Conservation (phyloP, 23 tunicate genomes). For the Styela plicata region DNA sequence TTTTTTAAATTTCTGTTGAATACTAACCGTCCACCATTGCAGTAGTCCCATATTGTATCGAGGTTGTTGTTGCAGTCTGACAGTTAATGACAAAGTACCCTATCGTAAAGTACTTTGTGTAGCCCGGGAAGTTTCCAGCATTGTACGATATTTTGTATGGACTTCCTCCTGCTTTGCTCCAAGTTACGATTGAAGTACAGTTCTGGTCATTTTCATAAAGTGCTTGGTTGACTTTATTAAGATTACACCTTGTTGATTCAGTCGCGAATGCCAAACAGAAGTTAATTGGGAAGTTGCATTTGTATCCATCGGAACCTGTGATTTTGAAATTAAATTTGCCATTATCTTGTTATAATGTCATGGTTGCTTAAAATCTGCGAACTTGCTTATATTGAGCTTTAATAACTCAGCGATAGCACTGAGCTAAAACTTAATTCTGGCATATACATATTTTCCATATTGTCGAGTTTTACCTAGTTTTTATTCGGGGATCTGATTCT, state of each 20-base stretch:
- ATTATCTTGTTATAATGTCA: no score
- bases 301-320: neutral
- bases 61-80: neutral
- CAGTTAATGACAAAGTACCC: neutral
- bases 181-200: neutral
- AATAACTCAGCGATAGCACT: no score
- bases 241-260: neutral
- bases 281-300: neutral
- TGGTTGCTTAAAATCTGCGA: no score
- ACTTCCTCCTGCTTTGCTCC: neutral
- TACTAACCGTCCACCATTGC: no score
- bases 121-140: neutral
- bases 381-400: no score
- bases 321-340: no score
- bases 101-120: neutral
- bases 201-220: neutral
- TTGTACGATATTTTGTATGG: neutral
- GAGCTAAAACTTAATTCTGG: no score
- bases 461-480: no score
- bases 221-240: neutral
- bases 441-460: no score
- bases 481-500: no score
- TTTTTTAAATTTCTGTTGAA: no score
- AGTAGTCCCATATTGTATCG: no score
- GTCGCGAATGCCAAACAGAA: neutral